Evolutionary conservation across 2,797 vertebrate genomes (phyloP).

Genomic region (Nothura maculosa): DNA sequence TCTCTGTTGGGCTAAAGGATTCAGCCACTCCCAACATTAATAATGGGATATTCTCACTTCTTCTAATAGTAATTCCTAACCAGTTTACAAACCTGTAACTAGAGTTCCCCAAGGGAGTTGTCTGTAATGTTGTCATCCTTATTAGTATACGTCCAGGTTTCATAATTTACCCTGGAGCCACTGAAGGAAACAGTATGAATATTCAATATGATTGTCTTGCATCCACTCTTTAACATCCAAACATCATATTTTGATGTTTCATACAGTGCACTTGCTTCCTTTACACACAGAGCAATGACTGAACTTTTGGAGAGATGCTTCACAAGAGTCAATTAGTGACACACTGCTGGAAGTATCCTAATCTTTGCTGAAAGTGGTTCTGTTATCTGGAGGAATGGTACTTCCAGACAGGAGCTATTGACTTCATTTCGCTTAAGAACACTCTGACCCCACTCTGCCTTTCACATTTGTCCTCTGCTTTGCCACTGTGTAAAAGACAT

Average conservation of each 20-base stretch:
- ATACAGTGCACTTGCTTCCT: background rate
- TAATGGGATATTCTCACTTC: background rate
- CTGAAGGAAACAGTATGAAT: background rate
- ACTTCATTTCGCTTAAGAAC: background rate
- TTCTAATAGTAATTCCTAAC: background rate
- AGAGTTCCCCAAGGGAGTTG: background rate
- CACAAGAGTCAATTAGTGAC: background rate
- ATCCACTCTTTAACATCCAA: background rate
- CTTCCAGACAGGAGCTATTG: background rate
- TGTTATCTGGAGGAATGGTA: background rate
- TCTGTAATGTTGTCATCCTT: background rate
- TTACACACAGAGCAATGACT: background rate
- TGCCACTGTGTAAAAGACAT: background rate
- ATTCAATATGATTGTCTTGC: background rate
- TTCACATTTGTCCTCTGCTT: background rate
- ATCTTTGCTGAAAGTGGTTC: background rate
- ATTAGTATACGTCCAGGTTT: background rate
- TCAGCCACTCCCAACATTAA: background rate
- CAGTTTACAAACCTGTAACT: background rate
- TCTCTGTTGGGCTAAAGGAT: background rate
- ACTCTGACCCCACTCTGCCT: background rate
- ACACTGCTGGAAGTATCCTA: background rate
- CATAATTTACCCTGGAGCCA: background rate
- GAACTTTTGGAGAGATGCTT: background rate
- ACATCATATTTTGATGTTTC: background rate